Base-by-base conservation (phyloP, 1,140 invertebrate species). In the Meteorus sp. region DNA sequence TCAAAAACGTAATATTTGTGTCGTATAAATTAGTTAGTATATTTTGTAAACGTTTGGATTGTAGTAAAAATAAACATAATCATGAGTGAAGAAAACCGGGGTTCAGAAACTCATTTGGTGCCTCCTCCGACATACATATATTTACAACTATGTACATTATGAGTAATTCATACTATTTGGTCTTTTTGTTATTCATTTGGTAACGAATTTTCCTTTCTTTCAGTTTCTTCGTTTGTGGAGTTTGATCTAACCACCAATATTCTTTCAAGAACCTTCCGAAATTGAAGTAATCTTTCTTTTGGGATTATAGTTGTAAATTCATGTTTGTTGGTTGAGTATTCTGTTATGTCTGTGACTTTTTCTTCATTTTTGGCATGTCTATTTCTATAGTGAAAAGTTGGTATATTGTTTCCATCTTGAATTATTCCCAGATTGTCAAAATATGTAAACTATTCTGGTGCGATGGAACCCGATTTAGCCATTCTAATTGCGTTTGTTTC, bases 351-450 rank as follows among this genome's bases (percentile, higher is more conserved):
- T 13, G 25, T 25, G 11, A 11, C 13, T 2, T 51, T 41, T 3
- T 13, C 3, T 33, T 51, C 51, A 11, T 50, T 58, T 5, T 20
- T 25, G 22, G 19, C 7, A 13, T 59, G 22, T 17, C 56, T 43
- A 20, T 20, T 59, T 2, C 9, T 19, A n/a, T 59, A 47, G n/a
- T 51, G 43, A n/a, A 59, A 17, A 5, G 22, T 44, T 1, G 56
- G 56, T 11, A 52, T 6, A 33, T 59, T 59, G 2, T 29, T 20
- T 4, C 13, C 29, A 35, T 52, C 25, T 52, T 59, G 47, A 7
- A 59, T 59, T n/a, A 41, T 23, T 9, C 47, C 37, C 9, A 44
- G n/a, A 4, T 41, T 51, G 23, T 59, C 47, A 22, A 51, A 8
- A 1, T 25, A 19, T 7, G 22, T 59, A 33, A 59, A 59, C 9